Evolutionary conservation across 53 echinoderm and acorn worm species (phyloP).

Genomic region (Zoroaster sp.): DNA sequence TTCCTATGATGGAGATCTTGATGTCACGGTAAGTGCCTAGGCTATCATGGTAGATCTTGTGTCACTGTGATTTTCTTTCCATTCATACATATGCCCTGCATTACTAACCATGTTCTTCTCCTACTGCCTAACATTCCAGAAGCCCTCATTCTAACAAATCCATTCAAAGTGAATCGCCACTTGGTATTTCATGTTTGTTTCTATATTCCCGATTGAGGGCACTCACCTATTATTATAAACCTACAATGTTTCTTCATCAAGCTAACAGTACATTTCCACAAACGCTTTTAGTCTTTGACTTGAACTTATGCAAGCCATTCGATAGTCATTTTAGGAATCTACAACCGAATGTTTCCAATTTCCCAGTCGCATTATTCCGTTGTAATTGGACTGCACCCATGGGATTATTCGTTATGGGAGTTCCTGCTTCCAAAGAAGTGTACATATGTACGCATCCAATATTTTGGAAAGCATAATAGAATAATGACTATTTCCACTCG

Average conservation of each 20-base stretch:
- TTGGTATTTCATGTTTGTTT: too few relatives aligned
- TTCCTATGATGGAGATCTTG: conserved; percentile 59
- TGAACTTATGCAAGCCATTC: neutral
- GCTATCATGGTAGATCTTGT: neutral
- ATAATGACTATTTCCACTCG: neutral
- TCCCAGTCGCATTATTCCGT: neutral
- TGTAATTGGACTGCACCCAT: neutral
- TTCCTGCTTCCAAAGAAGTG: neutral
- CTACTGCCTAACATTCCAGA: too few relatives aligned
- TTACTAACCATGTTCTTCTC: neutral
- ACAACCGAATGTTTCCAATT: neutral
- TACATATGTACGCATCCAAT: neutral
- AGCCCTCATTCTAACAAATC: too few relatives aligned
- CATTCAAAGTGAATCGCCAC: too few relatives aligned
- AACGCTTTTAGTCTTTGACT: neutral
- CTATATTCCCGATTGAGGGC: too few relatives aligned
- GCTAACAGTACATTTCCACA: too few relatives aligned
- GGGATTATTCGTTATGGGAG: neutral
- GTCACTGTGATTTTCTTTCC: neutral
- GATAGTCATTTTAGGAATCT: neutral
- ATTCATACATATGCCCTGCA: neutral
- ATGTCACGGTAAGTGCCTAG: conserved; percentile 31
- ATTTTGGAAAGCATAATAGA: neutral
- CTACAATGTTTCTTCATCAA: too few relatives aligned
- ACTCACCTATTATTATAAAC: too few relatives aligned